Base-by-base conservation (phyloP, 2,113 vertebrate genomes). In the Siniperca chuatsi region DNA sequence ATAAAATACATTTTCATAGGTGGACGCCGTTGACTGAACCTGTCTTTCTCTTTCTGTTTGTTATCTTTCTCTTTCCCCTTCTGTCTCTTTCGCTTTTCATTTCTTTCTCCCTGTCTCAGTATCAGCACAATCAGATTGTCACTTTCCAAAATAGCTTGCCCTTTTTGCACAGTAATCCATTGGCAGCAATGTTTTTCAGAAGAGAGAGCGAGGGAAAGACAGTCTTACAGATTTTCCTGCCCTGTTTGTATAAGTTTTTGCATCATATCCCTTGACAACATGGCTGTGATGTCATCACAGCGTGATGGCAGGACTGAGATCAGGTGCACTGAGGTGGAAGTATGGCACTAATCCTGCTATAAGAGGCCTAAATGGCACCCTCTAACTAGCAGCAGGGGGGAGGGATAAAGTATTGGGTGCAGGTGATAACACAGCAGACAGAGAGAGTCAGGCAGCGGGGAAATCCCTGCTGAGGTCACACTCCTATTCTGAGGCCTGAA, bases 401-500 rank as follows among this genome's bases (percentile, higher is more conserved):
- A 64, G 64, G 79, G 68, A 52, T 69, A 55, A 83, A 46, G 77
- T 55, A 35, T 46, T 78, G 77, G 71, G 50, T 71, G 35, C 40
- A 72, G 29, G 69, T 62, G 83, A 88, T 76, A 81, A 86, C 16
- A 69, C 85, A 54, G 35, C 50, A 71, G 71, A 71, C 25, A 42
- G 76, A 80, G 46, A 52, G 61, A 58, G 70, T 76, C n/a, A 9
- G 16, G 33, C 50, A 33, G 61, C 16, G 35, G 92, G 93, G 90
- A 92, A 92, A 84, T 93, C 92, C 90, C 87, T 85, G 42, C 60
- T 86, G 65, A 87, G 65, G 50, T 87, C 81, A 86, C 52, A 54
- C n/a, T 86, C 75, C 80, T 90, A 84, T 87, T 93, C 80, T 81
- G 77, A 90, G 79, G 81, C 42, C 60, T 50, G 42, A 81, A 18